These are phyloP conservation scores for Anastatus disparis DNA, from an alignment of 1,140 invertebrate species.

Conservation along the genomic window DNA sequence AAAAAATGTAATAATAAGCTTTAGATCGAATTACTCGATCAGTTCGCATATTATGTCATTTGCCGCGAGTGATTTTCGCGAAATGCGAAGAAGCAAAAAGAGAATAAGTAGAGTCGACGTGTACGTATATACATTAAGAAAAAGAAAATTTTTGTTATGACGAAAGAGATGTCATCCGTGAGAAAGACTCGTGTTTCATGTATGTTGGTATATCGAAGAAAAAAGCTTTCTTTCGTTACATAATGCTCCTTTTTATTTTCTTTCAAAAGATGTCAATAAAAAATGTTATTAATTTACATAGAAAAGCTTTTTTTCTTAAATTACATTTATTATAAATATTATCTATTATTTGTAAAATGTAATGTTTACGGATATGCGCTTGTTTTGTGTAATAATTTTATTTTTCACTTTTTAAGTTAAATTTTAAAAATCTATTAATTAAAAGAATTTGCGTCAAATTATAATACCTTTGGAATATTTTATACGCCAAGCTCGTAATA, in stretches of 20 bases:
- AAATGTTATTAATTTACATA: too few species aligned
- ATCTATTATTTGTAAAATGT: too few species aligned
- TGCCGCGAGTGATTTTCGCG: slow-evolving; percentile 25
- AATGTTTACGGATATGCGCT: too few species aligned
- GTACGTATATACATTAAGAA: background rate
- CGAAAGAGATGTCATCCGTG: background rate
- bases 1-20: background rate
- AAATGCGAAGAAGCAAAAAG: background rate
- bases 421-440: slow-evolving; percentile 15
- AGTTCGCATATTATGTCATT: slow-evolving; percentile 3
- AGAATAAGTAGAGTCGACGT: background rate
- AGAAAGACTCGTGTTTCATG: background rate
- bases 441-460: background rate
- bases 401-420: background rate
- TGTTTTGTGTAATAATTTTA: too few species aligned
- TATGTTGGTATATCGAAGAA: background rate
- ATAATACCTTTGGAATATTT: too few species aligned
- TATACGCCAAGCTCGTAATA: background rate
- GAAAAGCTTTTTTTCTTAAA: too few species aligned
- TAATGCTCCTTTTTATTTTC: background rate
- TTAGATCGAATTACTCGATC: slow-evolving; percentile 1
- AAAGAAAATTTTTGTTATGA: slow-evolving; percentile 14
- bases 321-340: too few species aligned
- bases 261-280: background rate
- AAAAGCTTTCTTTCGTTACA: too few species aligned